Base-by-base conservation (phyloP, 1,140 invertebrate species). In the Psix sp. region DNA sequence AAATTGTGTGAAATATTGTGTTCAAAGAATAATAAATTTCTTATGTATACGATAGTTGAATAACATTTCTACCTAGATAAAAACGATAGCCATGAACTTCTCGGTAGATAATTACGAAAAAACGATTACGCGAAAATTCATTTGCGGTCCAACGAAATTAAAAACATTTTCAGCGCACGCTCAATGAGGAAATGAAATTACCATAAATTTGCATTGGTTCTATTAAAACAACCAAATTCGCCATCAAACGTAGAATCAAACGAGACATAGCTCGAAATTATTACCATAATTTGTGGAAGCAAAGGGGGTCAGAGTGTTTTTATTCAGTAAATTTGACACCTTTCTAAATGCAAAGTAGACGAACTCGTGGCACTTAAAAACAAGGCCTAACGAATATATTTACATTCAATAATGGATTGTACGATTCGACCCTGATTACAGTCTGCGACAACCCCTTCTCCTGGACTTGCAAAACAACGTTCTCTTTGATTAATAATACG, bases 341-440 rank as follows among this genome's bases (percentile, higher is more conserved):
- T 73, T 73, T 65, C 59, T 72, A 72, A 72, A 72, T 72, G 68
- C 59, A 72, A 70, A 70, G 36, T 43, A 56, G 42, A n/a, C n/a
- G n/a, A 56, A 60, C 42, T 70, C 29, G 43, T 51, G 45, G 52
- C 52, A 65, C 68, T 72, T 40, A 59, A 70, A 59, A 70, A 65
- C 59, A 59, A 59, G 59, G 52, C 59, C 68, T 65, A 72, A 72
- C 68, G 59, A 72, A 65, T 40, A 46, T 72, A 72, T 72, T 72
- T 72, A 65, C 68, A 72, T 72, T 65, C 68, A 72, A 72, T 72
- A 72, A 72, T 72, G 52, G 39, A 65, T 59, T 29, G 33, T 10
- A 18, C 11, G 14, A 13, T 11, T 13, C 51, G 52, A 42, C 60
- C 60, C 46, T 42, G 42, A 39, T 33, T 59, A 7, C 21, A 5